Base-by-base conservation (phyloP, 1,140 invertebrate species). In the Anastrepha ludens region DNA sequence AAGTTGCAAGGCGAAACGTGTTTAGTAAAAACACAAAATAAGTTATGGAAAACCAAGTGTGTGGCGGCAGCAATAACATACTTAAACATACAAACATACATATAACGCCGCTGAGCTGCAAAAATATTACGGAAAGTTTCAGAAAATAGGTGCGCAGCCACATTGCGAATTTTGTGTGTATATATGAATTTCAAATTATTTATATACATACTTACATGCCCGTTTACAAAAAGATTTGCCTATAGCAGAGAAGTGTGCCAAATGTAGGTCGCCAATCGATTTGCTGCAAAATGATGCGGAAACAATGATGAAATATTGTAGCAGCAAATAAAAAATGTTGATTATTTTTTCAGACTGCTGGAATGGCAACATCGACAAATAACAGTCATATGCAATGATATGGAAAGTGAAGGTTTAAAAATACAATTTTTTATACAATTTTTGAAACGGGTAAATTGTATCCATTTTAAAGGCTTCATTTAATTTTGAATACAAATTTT, bases 271-370 rank as follows among this genome's bases (percentile, higher is more conserved):
- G 67, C 67, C 50, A 41, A 59, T 86, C 55, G 85, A 62, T 88
- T 65, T 87, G 85, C 85, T 62, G 86, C 55, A 89, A 90, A 89
- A 89, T 90, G 78, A 90, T 90, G 89, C 89, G 89, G 89, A 90
- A 90, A 90, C 89, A 87, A 90, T 90, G 89, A 90, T 89, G 41
- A 17, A 74, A 74, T 74, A 7, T 74, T 47, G 3, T 74, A 47
- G 39, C 85, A 88, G 81, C 47, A 58, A 88, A 55, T 88, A 65
- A 86, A 89, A 88, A 13, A 81, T 88, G 47, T 59, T 29, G 41
- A 39, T 70, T 60, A n/a, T 15, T 60, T 88, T 89, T 86, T 64
- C 4, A n/a, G 4, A 5, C 20, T 4, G 15, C 20, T 2, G 5
- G 60, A 6, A 3, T 62, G 7, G 60, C 3, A 62, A 20, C 64